Conservation (phyloP, 2,113 vertebrate species). For the Cochlearius cochlearius region DNA sequence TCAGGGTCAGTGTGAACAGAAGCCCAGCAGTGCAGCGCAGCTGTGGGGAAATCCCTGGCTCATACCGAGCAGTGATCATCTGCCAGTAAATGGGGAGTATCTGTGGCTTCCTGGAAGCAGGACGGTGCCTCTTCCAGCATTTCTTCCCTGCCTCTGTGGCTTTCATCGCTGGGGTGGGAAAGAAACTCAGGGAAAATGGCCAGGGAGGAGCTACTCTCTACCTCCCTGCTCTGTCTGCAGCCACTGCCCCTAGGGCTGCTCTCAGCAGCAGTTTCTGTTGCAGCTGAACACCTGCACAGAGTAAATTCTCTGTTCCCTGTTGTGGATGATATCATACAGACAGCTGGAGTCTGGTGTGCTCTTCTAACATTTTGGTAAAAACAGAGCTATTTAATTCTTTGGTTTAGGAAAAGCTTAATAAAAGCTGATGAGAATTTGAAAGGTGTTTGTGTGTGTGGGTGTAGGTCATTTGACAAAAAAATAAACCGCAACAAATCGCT, state of each 20-base stretch:
- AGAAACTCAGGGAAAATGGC: background rate
- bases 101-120: background rate
- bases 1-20: background rate
- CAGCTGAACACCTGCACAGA: background rate
- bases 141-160: background rate
- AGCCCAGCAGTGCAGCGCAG: constrained; percentile 17
- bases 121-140: background rate
- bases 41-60: constrained; percentile 34
- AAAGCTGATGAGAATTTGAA: background rate
- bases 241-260: background rate
- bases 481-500: background rate
- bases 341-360: background rate
- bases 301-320: background rate
- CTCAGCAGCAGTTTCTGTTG: background rate
- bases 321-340: background rate
- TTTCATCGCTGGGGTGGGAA: background rate
- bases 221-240: background rate
- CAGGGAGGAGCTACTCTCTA: background rate
- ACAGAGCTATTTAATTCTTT: background rate
- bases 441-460: background rate
- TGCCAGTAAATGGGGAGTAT: background rate
- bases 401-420: background rate
- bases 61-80: accelerated
- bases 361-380: background rate
- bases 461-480: background rate